These are phyloP conservation scores for Brachyopa scutellaris DNA, from an alignment of 2,888 invertebrate species.

Conservation along the genomic window DNA sequence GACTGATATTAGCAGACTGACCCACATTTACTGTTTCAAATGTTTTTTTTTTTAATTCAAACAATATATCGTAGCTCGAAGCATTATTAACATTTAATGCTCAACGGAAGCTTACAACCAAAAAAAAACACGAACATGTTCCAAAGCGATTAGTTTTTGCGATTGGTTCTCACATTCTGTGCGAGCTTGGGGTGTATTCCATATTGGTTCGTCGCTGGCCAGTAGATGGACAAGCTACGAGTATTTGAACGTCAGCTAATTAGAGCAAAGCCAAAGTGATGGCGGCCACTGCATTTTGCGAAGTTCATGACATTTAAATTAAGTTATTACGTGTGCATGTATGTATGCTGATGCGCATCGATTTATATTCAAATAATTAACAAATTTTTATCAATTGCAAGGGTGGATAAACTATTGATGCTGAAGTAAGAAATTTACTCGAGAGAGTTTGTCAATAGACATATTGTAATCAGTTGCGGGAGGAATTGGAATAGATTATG, in stretches of 20 bases:
- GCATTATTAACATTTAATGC: slow-evolving; percentile 54
- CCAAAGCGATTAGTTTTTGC: slow-evolving; percentile 54
- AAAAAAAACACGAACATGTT: slow-evolving; percentile 17
- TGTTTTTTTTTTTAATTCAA: slow-evolving; percentile 31
- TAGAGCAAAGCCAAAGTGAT: slow-evolving; percentile 66
- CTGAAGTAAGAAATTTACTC: too few relatives aligned
- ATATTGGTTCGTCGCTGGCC: neutral
- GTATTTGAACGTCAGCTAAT: slow-evolving; percentile 37
- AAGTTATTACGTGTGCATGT: slow-evolving; percentile 4
- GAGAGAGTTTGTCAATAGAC: too few relatives aligned
- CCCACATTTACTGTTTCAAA: slow-evolving; percentile 62
- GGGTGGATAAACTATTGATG: too few relatives aligned
- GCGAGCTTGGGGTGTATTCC: slow-evolving; percentile 36
- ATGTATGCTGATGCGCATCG: neutral
- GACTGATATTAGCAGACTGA: slow-evolving; percentile 58
- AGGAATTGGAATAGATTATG: too few relatives aligned
- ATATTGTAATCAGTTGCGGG: too few relatives aligned
- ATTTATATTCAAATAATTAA: neutral
- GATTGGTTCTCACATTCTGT: slow-evolving; percentile 66
- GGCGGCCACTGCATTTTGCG: slow-evolving; percentile 42
- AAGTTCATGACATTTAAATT: slow-evolving; percentile 62
- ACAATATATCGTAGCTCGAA: slow-evolving; percentile 26
- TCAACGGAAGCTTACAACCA: slow-evolving; percentile 56
- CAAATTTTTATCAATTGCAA: neutral
- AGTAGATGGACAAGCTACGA: slow-evolving; percentile 4